These are phyloP conservation scores for Penaeus vannamei DNA, from an alignment of 1,140 invertebrate species.

Conservation along the genomic window DNA sequence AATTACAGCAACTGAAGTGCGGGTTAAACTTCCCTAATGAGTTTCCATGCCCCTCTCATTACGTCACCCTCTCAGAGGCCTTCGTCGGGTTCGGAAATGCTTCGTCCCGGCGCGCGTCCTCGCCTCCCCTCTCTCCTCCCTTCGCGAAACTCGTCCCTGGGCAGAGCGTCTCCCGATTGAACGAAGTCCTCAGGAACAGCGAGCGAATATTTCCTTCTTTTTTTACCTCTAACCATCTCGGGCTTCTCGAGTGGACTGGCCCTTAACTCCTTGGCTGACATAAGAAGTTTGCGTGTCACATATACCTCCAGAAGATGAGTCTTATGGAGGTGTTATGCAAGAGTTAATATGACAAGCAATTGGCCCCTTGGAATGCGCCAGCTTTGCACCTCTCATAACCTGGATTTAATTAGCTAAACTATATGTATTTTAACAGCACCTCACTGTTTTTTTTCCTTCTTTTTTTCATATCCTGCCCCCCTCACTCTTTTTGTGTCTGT, in stretches of 20 bases:
- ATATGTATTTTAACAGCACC: constrained; percentile 55
- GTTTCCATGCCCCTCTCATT: constrained; percentile 62
- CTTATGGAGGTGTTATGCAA: constrained; percentile 57
- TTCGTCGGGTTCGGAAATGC: constrained; percentile 40
- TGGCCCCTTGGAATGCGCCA: constrained; percentile 43
- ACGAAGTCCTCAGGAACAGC: constrained; percentile 21
- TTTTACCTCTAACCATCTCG: not conserved
- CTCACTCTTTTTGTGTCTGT: not conserved
- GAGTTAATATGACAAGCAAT: constrained; percentile 51
- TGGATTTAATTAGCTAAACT: constrained; percentile 64
- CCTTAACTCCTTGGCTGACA: constrained; percentile 60
- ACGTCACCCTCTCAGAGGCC: constrained; percentile 40
- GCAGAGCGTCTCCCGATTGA: not conserved
- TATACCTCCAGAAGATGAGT: constrained; percentile 47
- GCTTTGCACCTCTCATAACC: constrained; percentile 51
- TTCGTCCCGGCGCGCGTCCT: constrained; percentile 6
- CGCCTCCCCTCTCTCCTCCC: not conserved
- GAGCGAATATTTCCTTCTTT: constrained; percentile 24
- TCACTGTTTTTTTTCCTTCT: not conserved
- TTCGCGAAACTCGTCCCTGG: not conserved
- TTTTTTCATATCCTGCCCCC: not conserved
- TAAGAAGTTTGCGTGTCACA: constrained; percentile 61
- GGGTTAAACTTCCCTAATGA: constrained; percentile 64
- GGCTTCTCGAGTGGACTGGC: constrained; percentile 50
- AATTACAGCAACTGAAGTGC: constrained; percentile 63